Conservation (phyloP, 2,888 invertebrate genomes). For the Drosophila maculinotata region DNA sequence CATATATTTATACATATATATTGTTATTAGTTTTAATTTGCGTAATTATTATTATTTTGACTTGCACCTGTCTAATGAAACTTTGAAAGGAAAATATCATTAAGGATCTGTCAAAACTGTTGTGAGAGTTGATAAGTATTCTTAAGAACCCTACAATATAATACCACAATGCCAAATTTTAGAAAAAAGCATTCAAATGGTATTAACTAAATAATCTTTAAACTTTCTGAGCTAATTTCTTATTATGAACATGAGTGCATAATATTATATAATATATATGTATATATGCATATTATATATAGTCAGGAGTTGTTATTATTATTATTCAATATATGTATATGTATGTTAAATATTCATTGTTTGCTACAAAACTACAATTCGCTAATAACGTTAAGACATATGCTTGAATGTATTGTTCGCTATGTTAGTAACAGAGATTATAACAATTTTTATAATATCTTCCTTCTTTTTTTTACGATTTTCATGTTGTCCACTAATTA, state of each 20-base stretch:
- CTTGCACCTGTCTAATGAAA: constrained; percentile 32
- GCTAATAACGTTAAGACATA: constrained; percentile 56
- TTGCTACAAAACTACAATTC: constrained; percentile 55
- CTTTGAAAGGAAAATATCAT: constrained; percentile 7
- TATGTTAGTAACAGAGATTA: constrained; percentile 34
- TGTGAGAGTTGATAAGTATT: neutral
- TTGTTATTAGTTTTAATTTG: constrained; percentile 4
- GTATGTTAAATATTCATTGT: constrained; percentile 38
- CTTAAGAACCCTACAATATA: neutral
- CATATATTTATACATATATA: constrained; percentile 55
- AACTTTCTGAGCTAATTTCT: constrained; percentile 2
- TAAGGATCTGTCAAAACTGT: neutral
- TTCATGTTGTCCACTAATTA: constrained; percentile 3
- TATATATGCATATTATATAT: constrained; percentile 1
- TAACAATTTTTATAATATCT: constrained; percentile 49
- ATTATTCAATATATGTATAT: constrained; percentile 17
- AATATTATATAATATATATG: constrained; percentile 25
- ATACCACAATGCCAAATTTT: too few species aligned
- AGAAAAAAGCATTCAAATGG: neutral
- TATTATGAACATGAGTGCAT: constrained; percentile 14
- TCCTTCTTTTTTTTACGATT: constrained; percentile 5
- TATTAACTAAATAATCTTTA: neutral
- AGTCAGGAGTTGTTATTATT: constrained; percentile 18
- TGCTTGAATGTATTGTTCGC: constrained; percentile 29
- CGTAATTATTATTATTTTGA: constrained; percentile 16